Percentiles rank a stretch among this genome's conserved stretches.
These are phyloP conservation scores for Vulpes lagopus DNA, from an alignment of 2,113 vertebrate genomes.

Conservation along the genomic window DNA sequence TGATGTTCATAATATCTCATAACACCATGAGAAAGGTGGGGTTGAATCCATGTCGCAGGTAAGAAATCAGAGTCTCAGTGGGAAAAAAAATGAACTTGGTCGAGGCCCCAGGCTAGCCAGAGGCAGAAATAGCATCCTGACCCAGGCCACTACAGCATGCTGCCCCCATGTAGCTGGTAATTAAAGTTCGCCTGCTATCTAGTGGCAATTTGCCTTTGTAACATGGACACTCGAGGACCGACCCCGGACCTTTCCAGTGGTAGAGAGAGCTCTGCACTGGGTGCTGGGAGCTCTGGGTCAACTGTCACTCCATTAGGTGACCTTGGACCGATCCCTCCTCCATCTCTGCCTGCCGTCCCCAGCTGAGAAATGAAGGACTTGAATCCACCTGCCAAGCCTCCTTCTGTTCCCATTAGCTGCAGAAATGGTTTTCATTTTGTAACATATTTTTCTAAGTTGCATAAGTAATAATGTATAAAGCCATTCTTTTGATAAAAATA, in stretches of 20 bases:
- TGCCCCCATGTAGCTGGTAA: no score
- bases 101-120: background rate
- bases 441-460: background rate
- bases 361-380: background rate
- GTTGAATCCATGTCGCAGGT: background rate
- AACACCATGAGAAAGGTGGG: background rate
- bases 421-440: background rate
- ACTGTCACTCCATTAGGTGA: background rate
- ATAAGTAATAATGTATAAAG: background rate
- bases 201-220: background rate
- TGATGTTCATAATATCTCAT: background rate
- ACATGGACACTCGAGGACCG: background rate
- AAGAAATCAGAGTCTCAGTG: background rate
- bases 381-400: background rate
- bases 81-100: background rate
- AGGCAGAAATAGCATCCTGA: background rate
- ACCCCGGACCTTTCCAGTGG: background rate
- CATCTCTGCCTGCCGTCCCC: background rate
- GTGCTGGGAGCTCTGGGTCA: background rate
- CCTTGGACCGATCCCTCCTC: background rate
- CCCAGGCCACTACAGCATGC: fast-evolving
- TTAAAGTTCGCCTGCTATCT: background rate
- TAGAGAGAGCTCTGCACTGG: background rate
- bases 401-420: background rate
- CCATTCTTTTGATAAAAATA: slow-evolving; percentile 2